phyloP scores from a whole-genome alignment of 2,888 invertebrate genomes.

The Megaustenia siamemsis region DNA sequence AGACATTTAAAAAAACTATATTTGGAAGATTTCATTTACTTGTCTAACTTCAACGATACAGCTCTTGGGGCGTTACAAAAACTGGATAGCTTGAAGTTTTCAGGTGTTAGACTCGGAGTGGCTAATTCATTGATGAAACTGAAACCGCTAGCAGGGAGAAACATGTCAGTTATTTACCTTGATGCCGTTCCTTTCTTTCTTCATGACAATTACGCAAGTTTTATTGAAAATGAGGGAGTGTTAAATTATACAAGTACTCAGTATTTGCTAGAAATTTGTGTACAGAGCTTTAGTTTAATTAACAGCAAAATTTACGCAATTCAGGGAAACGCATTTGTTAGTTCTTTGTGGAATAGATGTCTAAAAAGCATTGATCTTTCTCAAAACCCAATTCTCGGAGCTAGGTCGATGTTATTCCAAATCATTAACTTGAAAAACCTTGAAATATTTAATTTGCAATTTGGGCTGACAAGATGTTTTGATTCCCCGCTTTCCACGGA shows the following conservation, averaged over 20 bases:
- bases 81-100: neutral
- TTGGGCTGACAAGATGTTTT: neutral
- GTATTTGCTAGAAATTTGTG: slow-evolving; percentile 33
- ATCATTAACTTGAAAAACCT: slow-evolving; percentile 12
- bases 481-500: neutral
- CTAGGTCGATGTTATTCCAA: neutral
- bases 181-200: neutral
- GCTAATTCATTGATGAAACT: neutral
- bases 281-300: neutral
- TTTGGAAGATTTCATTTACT: neutral
- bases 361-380: slow-evolving; percentile 16
- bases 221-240: neutral
- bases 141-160: slow-evolving; percentile 2
- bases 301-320: neutral
- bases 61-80: slow-evolving; percentile 4
- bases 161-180: slow-evolving; percentile 23
- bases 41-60: neutral
- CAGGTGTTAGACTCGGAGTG: neutral
- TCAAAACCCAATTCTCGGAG: neutral
- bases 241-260: neutral
- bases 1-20: neutral
- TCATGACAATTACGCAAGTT: neutral
- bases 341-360: slow-evolving; percentile 18
- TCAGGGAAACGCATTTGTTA: neutral
- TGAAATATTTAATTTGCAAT: neutral